phyloP scores from a whole-genome alignment of 2,888 invertebrate genomes.

The Orthonevra nobilis region DNA sequence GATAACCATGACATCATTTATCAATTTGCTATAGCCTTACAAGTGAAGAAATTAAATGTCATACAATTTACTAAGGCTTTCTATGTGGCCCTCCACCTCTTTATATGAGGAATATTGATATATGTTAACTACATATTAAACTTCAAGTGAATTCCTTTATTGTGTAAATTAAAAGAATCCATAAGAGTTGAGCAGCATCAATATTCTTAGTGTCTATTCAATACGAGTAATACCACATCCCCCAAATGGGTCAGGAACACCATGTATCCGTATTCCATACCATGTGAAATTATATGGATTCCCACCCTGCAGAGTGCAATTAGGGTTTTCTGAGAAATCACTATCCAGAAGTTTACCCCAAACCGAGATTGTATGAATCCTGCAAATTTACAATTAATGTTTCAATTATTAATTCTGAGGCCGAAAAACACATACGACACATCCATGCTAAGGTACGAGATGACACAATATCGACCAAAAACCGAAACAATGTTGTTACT shows the following conservation, averaged over 20 bases:
- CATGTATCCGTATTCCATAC: conserved; percentile 8
- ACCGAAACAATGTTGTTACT: conserved; percentile 57
- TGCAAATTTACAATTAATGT: conserved; percentile 55
- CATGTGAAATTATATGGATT: conserved; percentile 38
- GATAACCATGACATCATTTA: no score
- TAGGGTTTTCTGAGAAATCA: conserved; percentile 4
- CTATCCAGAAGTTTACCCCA: no score
- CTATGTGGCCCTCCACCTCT: no score
- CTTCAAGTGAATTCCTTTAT: background rate
- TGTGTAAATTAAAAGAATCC: conserved; percentile 40
- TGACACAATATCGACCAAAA: conserved; percentile 33
- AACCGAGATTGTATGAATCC: conserved; percentile 16
- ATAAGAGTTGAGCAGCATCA: conserved; percentile 15
- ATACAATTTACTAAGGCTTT: no score
- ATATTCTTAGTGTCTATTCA: background rate
- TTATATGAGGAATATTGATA: no score
- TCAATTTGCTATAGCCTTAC: no score
- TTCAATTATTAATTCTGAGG: conserved; percentile 50
- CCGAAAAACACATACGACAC: conserved; percentile 6
- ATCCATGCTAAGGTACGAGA: background rate
- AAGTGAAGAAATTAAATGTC: no score
- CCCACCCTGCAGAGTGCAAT: conserved; percentile 18
- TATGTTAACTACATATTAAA: conserved; percentile 1
- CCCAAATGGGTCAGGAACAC: conserved; percentile 10
- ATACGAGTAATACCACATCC: conserved; percentile 31